These are phyloP conservation scores for Lasioglossum baleicum DNA, from an alignment of 1,140 invertebrate species.

Conservation along the genomic window DNA sequence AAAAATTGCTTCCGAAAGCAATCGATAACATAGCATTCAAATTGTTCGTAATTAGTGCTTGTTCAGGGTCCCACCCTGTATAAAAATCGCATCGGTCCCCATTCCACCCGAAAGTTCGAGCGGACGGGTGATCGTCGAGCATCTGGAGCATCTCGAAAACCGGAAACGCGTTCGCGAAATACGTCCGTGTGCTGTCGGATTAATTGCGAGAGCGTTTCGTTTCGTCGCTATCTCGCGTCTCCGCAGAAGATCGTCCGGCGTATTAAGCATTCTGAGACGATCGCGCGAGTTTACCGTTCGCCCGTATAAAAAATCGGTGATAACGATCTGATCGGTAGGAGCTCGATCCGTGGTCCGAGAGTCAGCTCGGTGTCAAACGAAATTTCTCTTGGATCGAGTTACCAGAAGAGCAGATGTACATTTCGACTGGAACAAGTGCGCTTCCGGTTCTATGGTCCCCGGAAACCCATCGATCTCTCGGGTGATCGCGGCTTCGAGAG, in stretches of 20 bases:
- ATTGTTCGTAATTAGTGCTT: too few species aligned
- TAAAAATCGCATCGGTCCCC: too few species aligned
- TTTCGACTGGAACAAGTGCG: slow-evolving; percentile 5
- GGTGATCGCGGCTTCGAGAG: background rate
- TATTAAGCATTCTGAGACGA: slow-evolving; percentile 13
- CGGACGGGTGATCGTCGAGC: background rate
- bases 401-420: slow-evolving; percentile 27
- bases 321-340: slow-evolving; percentile 20
- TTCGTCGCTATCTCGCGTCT: slow-evolving; percentile 11
- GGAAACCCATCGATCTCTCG: slow-evolving; percentile 5
- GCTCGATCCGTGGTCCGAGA: background rate
- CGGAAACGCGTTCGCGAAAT: slow-evolving; percentile 30
- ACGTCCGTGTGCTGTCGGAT: slow-evolving; percentile 43
- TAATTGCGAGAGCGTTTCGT: slow-evolving; percentile 39
- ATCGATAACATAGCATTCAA: too few species aligned
- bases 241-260: background rate
- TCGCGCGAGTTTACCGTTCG: slow-evolving; percentile 27
- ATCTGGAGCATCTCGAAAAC: slow-evolving; percentile 4
- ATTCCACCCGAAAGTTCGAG: too few species aligned
- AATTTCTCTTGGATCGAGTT: slow-evolving; percentile 26
- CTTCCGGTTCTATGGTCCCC: slow-evolving; percentile 19
- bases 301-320: slow-evolving; percentile 13
- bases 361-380: slow-evolving; percentile 9
- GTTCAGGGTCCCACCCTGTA: too few species aligned
- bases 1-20: too few species aligned